Evolutionary conservation across 2,888 invertebrate genomes (phyloP), one percentile per base, ranked within the genome.

Genomic region (Acleris holmiana): DNA sequence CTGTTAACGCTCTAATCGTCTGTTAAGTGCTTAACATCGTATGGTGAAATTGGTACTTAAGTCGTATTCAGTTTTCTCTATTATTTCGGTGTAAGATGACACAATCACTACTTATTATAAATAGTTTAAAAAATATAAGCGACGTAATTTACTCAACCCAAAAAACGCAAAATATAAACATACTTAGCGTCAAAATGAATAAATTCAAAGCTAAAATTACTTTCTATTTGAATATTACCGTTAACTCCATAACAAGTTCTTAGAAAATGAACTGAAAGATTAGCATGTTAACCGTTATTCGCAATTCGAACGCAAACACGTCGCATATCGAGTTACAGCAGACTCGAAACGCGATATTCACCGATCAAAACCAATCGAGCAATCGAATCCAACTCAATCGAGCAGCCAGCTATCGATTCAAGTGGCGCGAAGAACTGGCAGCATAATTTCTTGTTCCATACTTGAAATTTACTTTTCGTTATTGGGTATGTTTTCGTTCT

Each of bases 371-470:
- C 76, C 73, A 71, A 73, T 71, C 68, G 71, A 69, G 73, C 75
- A 80, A 80, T 79, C 78, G 78, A 79, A 82, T 83, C 80, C 71
- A 78, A 79, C 77, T 76, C 79, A 80, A 83, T 84, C 80, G 83
- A 83, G 77, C 79, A 79, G 81, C 80, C 75, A 74, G 71, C 74
- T 77, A 79, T 74, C 70, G 74, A 70, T 68, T 68, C 70, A 71
- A 71, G 68, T 67, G 67, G 71, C 69, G 70, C 71, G 69, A 60
- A 51, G 35, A 65, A 44, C 55, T 44, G 25, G 25, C 55, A 23
- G 7, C 49, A 55, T 65, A 60, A 65, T 65, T 65, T 49, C 60
- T 35, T 48, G 58, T 64, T 60, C 65, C 65, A 60, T 60, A 65
- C 60, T 65, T 53, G 60, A 65, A 64, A 60, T 64, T 44, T 40